These are phyloP conservation scores for Homarus gammarus DNA, from an alignment of 2,888 invertebrate species.

Conservation along the genomic window DNA sequence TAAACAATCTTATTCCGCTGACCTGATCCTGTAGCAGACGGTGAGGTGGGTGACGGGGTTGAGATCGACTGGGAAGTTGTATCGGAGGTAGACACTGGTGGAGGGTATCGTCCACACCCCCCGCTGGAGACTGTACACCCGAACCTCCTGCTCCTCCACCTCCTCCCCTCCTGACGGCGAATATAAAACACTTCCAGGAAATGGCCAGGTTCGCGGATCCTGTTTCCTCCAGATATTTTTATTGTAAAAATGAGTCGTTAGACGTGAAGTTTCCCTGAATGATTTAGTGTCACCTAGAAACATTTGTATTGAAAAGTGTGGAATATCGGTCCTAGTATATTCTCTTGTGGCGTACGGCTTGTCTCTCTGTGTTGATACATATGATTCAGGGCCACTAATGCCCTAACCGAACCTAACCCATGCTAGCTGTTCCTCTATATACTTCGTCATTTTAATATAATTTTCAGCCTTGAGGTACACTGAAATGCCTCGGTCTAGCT, in stretches of 20 bases:
- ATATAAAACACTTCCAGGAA: too few relatives aligned
- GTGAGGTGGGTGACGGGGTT: not conserved
- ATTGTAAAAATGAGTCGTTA: not conserved
- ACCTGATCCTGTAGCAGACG: constrained; percentile 34
- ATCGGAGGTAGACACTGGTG: not conserved
- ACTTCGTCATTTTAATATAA: too few relatives aligned
- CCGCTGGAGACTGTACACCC: constrained; percentile 29
- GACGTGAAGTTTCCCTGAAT: not conserved
- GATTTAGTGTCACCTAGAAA: too few relatives aligned
- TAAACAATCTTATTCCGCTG: not conserved
- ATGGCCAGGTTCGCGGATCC: not conserved
- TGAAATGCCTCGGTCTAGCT: too few relatives aligned
- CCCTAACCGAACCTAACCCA: too few relatives aligned
- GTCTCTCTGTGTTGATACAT: too few relatives aligned
- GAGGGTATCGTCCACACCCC: constrained; percentile 18
- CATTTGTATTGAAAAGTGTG: too few relatives aligned
- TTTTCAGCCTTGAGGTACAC: too few relatives aligned
- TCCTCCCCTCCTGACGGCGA: not conserved
- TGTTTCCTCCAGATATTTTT: not conserved
- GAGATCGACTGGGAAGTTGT: not conserved
- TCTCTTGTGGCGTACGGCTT: too few relatives aligned
- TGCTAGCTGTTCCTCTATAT: too few relatives aligned
- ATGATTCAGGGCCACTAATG: too few relatives aligned
- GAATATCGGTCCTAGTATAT: too few relatives aligned
- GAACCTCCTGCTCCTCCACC: not conserved